Conservation (phyloP, 23 tunicate genomes). For the Trididemnum clinides region DNA sequence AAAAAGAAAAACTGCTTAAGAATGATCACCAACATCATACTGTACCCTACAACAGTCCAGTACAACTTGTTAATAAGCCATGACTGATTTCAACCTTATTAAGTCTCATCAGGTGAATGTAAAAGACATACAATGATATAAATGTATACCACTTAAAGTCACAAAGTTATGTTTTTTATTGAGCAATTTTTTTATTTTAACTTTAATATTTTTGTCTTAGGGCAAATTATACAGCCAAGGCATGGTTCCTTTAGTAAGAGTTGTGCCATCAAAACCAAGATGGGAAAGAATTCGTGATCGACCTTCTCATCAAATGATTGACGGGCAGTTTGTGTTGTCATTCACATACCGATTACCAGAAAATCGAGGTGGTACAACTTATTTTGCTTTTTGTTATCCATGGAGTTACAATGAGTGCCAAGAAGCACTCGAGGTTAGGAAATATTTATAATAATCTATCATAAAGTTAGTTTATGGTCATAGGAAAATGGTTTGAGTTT, state of each 20-base stretch:
- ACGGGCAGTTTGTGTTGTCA: slow-evolving; percentile 84
- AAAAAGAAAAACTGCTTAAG: too few species aligned
- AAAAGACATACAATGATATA: too few species aligned
- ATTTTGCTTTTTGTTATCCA: slow-evolving; percentile 92
- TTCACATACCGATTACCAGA: slow-evolving; percentile 81
- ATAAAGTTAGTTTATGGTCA: too few species aligned
- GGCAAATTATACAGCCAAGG: slow-evolving; percentile 98
- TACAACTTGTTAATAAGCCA: too few species aligned
- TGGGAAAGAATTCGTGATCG: slow-evolving; percentile 94
- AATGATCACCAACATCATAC: too few species aligned
- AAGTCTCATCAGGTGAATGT: too few species aligned
- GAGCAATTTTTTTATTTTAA: too few species aligned
- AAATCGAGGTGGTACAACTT: slow-evolving; percentile 81
- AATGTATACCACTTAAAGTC: too few species aligned
- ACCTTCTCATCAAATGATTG: slow-evolving; percentile 67
- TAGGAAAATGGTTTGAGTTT: too few species aligned
- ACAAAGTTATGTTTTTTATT: too few species aligned
- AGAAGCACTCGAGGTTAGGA: slow-evolving; percentile 55
- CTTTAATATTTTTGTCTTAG: slow-evolving; percentile 23
- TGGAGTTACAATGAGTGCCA: slow-evolving; percentile 87
- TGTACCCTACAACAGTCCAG: too few species aligned
- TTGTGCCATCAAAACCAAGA: slow-evolving; percentile 71
- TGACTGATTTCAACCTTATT: too few species aligned
- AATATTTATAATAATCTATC: background rate
- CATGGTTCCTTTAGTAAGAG: slow-evolving; percentile 84